Evolutionary conservation across 2,888 invertebrate species (phyloP), one percentile per base, ranked within the genome.

Genomic region (Cheilosia vernalis): DNA sequence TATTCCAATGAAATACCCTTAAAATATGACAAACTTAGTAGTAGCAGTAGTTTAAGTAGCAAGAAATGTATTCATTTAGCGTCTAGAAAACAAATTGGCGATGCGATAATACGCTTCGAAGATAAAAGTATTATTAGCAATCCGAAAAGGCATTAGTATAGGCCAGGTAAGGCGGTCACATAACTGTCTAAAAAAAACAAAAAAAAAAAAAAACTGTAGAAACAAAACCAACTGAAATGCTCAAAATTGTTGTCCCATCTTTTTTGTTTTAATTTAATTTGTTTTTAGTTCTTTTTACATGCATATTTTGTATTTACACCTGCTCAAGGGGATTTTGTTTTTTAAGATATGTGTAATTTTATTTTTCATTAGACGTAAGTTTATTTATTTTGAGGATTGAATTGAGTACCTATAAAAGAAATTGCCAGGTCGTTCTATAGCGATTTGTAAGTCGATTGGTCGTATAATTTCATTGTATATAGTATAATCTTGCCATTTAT

Each of bases 31-130:
- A 84, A 66, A 76, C 67, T 77, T 72, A 84, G 60, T 13, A 81
- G 60, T 64, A 83, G 77, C n/a, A 13, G 61, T 77, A 76, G 70
- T 56, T 78, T 86, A 83, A 86, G 87, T 64, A 88, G 88, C 53
- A 88, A 89, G 74, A 90, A 90, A 86, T 93, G 93, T 90, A 91
- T 93, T 88, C 93, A 93, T 87, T 88, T 93, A 87, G 94, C 93
- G 40, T 93, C 93, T 55, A 92, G 93, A 88, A 92, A 92, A 77
- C 92, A 92, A 88, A 91, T 92, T 37, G 92, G 92, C 40, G 92
- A 92, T 89, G 92, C 92, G 79, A 90, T 92, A 83, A 90, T 92
- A 77, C 91, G 91, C 66, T 91, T 89, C 69, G 92, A 92, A 88
- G 91, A 92, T 77, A 91, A 89, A 89, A 90, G 89, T 89, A 90